Evolutionary conservation across 2,797 vertebrate genomes (phyloP), one percentile per base, ranked within the genome.

Genomic region (Pelochelys cantorii): DNA sequence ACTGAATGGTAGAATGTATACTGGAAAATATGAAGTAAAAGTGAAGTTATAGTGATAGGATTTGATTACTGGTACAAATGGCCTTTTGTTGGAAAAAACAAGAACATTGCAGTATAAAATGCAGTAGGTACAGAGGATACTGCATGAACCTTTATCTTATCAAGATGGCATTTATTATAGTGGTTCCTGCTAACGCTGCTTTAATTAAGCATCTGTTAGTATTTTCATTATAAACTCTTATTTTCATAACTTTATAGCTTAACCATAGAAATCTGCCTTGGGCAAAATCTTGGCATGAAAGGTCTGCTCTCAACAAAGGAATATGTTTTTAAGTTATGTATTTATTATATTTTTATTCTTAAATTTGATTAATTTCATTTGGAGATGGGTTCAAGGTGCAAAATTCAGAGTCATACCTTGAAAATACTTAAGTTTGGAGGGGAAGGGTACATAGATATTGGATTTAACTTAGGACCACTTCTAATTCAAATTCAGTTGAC

Each of bases 151-250:
- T 89, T 25, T 89, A 31, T 68, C 27, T 91, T 90, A 81, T 92
- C 81, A 89, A 87, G 77, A 60, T 93, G 77, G 7, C 42, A 23
- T 84, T 93, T 89, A 2, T 90, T 93, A 55, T 9, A 65, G 27
- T 62, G 85, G 23, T 87, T 57, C 80, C 75, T 81, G 71, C 87
- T 80, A 91, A 55, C 62, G 25, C 75, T 84, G 79, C 42, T 93
- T 37, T 31, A 68, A 23, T 92, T 94, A 81, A 94, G 79, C 87
- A 90, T 91, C 92, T 95, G 65, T 86, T 89, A 96, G 54, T 91
- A 83, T 65, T 95, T 96, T 62, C 81, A 79, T 95, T 13, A 56
- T 77, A 93, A 91, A 84, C 17, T 5, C 23, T 87, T 93, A 68
- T 93, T 95, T 95, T 96, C 90, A 77, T 80, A 88, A 91, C 59